Evolutionary conservation across 2,113 vertebrate species (phyloP).

Genomic region (Stegostoma tigrinum): DNA sequence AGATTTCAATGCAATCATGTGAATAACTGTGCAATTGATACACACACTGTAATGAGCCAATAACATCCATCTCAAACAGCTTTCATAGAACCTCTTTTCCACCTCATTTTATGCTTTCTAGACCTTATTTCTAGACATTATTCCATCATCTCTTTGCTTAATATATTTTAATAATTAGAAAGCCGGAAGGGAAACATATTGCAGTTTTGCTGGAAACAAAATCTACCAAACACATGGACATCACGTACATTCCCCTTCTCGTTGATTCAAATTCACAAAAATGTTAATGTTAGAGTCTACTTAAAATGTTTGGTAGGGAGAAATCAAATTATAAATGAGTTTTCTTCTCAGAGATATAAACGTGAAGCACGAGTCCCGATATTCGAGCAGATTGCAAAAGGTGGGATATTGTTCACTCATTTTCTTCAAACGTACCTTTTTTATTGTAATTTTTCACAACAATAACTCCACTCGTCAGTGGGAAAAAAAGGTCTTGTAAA

Average conservation of each 20-base stretch:
- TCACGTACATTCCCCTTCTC: background rate
- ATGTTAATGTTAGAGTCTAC: background rate
- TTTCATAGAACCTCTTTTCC: background rate
- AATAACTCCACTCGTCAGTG: background rate
- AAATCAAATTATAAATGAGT: background rate
- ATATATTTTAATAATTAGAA: background rate
- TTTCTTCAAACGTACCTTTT: background rate
- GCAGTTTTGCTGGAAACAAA: background rate
- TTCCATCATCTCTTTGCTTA: background rate
- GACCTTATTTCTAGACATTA: background rate
- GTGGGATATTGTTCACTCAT: background rate
- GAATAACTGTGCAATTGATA: background rate
- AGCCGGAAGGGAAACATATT: background rate
- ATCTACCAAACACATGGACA: background rate
- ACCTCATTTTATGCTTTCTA: background rate
- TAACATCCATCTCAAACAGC: background rate
- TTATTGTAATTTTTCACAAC: background rate
- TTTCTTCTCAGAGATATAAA: background rate
- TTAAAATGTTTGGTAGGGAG: background rate
- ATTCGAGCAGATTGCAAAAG: background rate
- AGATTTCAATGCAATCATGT: background rate
- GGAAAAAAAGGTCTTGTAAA: background rate
- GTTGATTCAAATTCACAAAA: background rate
- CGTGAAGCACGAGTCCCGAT: background rate
- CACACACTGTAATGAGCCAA: background rate